These are phyloP conservation scores for Aphelenchoides fujianensis DNA, from an alignment of 1,140 invertebrate genomes.

Conservation along the genomic window DNA sequence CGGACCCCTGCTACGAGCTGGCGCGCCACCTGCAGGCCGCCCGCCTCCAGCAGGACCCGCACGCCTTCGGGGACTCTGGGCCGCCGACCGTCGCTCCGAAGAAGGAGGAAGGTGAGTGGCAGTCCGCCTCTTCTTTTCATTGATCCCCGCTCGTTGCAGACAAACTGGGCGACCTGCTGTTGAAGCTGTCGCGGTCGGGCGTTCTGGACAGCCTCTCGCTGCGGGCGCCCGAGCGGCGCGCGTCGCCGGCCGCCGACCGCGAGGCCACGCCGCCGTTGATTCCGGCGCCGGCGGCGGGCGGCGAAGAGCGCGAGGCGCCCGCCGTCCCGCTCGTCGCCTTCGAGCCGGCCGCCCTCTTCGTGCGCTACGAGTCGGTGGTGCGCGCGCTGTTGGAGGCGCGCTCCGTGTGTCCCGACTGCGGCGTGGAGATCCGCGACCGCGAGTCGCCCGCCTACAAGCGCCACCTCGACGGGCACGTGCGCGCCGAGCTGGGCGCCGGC, in stretches of 20 bases:
- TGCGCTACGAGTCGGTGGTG: constrained; percentile 54
- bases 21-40: constrained; percentile 47
- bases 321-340: constrained; percentile 38
- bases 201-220: constrained; percentile 22
- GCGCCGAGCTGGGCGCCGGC: constrained; percentile 32
- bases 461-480: constrained; percentile 56
- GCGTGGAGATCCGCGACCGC: constrained; percentile 44
- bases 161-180: neutral
- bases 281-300: constrained; percentile 33
- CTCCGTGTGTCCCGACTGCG: constrained; percentile 47
- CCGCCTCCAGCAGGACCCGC: constrained; percentile 26
- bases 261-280: constrained; percentile 38
- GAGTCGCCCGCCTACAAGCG: constrained; percentile 43
- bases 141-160: neutral
- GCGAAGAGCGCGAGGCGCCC: constrained; percentile 36
- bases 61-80: too few relatives aligned
- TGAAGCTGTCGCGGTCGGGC: constrained; percentile 23
- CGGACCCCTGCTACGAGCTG: constrained; percentile 59
- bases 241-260: constrained; percentile 4
- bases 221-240: neutral
- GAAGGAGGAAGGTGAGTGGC: neutral
- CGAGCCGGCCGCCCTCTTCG: constrained; percentile 44
- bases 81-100: constrained; percentile 8
- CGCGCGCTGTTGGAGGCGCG: constrained; percentile 38
- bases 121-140: neutral